Conservation (phyloP, 2,113 vertebrate genomes). For the Sterna hirundo region DNA sequence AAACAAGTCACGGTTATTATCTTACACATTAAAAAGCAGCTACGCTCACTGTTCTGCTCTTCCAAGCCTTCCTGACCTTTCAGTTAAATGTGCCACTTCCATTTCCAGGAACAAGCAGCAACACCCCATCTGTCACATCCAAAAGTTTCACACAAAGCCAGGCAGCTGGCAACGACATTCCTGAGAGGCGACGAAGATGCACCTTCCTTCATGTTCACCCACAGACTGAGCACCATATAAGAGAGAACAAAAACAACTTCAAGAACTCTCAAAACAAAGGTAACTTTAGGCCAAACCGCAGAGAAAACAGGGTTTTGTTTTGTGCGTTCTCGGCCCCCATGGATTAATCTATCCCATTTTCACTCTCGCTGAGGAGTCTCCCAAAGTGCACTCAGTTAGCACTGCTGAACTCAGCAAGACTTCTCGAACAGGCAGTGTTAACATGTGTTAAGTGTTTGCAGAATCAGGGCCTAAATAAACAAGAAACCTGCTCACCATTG, state of each 20-base stretch:
- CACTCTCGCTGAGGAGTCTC: neutral
- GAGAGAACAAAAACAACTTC: neutral
- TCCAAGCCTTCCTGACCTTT: neutral
- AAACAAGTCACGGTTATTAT: neutral
- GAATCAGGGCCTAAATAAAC: neutral
- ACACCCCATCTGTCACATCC: neutral
- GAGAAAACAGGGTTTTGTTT: neutral
- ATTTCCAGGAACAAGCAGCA: neutral
- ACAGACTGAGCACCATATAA: neutral
- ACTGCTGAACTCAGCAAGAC: neutral
- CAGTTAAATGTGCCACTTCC: neutral
- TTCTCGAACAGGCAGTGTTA: neutral
- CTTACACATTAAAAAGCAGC: neutral
- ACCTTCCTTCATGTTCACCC: neutral
- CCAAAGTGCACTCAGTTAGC: neutral
- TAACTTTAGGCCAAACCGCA: neutral
- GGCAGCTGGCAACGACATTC: neutral
- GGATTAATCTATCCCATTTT: neutral
- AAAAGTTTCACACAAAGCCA: fast-evolving
- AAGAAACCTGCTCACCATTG: neutral
- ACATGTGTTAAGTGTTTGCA: neutral
- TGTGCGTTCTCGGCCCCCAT: neutral
- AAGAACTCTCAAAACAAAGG: neutral
- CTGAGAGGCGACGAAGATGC: neutral
- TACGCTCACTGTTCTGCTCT: neutral